A percentile compares a stretch with the other conserved stretches of the same genome.
Conservation (phyloP, 2,888 invertebrate species). For the Encarsia formosa region DNA sequence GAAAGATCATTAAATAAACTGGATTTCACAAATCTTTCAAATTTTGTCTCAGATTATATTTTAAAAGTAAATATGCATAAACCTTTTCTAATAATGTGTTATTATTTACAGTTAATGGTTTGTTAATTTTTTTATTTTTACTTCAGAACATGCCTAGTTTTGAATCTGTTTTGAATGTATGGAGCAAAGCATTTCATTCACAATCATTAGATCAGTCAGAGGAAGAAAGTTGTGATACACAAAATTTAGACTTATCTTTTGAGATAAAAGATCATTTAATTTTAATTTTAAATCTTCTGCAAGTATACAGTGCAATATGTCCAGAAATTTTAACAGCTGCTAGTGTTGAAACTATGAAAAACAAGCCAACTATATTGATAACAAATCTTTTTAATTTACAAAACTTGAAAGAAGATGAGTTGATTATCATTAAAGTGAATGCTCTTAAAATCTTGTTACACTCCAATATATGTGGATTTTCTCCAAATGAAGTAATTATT, state of each 20-base stretch:
- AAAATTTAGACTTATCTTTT: conserved; percentile 25
- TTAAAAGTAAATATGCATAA: conserved; percentile 34
- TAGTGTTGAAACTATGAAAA: neutral
- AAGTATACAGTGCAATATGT: conserved; percentile 55
- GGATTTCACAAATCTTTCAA: no score
- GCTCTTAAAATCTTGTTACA: conserved; percentile 47
- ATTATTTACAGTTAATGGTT: neutral
- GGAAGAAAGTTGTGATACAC: conserved; percentile 17
- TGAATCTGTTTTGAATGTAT: conserved; percentile 43
- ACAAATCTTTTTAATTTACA: conserved; percentile 8
- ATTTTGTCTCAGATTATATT: conserved; percentile 34
- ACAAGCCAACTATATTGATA: conserved; percentile 10
- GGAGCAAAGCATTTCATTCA: conserved; percentile 38
- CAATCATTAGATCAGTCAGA: conserved; percentile 14
- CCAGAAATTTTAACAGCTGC: conserved; percentile 44
- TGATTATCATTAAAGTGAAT: conserved; percentile 35
- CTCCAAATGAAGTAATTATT: conserved; percentile 33
- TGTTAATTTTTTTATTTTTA: conserved; percentile 9
- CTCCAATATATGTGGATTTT: conserved; percentile 39
- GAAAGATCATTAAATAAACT: no score
- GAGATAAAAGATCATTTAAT: conserved; percentile 34
- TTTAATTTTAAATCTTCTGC: conserved; percentile 57
- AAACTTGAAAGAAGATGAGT: conserved; percentile 22
- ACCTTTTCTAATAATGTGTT: neutral
- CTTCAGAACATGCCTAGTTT: conserved; percentile 46